Evolutionary conservation across 2,888 invertebrate species (phyloP).

Genomic region (Trisateles emortualis): DNA sequence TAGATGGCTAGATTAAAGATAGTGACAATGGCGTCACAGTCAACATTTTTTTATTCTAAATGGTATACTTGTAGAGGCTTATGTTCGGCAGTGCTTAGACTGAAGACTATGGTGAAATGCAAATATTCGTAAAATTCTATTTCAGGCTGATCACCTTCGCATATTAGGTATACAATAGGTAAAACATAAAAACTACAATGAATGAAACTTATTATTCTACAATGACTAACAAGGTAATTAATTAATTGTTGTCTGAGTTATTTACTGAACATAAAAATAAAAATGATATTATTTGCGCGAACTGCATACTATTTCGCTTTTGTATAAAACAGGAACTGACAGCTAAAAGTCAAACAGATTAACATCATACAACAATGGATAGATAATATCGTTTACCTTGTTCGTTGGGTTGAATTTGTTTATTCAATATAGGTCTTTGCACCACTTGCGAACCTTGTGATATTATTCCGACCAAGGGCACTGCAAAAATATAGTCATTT

Average conservation of each 20-base stretch:
- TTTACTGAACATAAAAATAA: not conserved
- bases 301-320: not conserved
- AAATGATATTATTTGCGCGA: not conserved
- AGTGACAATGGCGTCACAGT: no score
- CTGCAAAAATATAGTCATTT: slow-evolving; percentile 58
- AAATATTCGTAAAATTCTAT: no score
- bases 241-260: not conserved
- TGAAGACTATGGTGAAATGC: no score
- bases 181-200: not conserved
- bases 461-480: slow-evolving; percentile 77
- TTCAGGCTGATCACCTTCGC: no score
- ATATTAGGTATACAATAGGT: no score
- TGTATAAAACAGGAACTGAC: not conserved
- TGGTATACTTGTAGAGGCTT: no score
- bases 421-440: slow-evolving; percentile 79
- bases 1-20: no score
- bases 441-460: slow-evolving; percentile 83
- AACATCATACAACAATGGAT: slow-evolving; percentile 13
- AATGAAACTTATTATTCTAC: not conserved
- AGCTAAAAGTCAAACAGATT: slow-evolving; percentile 15
- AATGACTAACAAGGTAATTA: not conserved
- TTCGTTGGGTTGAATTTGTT: slow-evolving; percentile 79
- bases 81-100: no score
- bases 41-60: no score
- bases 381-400: slow-evolving; percentile 67